These are phyloP conservation scores for Aromia moschata DNA, from an alignment of 2,888 invertebrate genomes.

Conservation along the genomic window DNA sequence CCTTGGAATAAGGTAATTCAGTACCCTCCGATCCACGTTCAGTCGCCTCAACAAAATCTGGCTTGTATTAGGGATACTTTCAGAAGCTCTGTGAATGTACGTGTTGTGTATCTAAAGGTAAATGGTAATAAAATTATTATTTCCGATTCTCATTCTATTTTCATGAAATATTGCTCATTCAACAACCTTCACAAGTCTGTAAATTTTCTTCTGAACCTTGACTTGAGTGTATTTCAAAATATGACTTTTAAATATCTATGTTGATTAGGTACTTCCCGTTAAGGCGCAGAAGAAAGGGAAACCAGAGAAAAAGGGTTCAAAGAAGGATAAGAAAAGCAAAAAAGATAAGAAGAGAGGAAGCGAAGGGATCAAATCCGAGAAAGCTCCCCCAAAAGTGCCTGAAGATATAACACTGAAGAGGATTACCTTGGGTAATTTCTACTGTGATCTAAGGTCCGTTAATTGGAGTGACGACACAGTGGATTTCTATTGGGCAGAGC, in stretches of 20 bases:
- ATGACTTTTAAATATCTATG: neutral
- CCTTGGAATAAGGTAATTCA: constrained; percentile 67
- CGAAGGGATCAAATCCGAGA: constrained; percentile 33
- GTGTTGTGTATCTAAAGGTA: constrained; percentile 67
- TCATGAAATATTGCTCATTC: too few species aligned
- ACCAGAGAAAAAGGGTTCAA: constrained; percentile 34
- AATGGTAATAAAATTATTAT: too few species aligned
- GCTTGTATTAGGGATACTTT: constrained; percentile 67
- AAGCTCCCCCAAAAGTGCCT: constrained; percentile 27
- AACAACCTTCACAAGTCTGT: too few species aligned
- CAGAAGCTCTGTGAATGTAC: constrained; percentile 64
- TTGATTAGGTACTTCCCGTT: neutral
- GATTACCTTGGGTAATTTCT: constrained; percentile 64
- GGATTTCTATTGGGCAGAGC: constrained; percentile 69
- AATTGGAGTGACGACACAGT: constrained; percentile 68
- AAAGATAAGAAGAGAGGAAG: constrained; percentile 28
- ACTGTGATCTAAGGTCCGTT: constrained; percentile 62
- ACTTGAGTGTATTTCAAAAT: neutral
- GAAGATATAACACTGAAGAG: constrained; percentile 53
- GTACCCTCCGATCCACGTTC: constrained; percentile 64
- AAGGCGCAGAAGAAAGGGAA: constrained; percentile 17
- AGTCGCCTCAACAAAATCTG: constrained; percentile 64
- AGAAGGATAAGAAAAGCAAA: constrained; percentile 32
- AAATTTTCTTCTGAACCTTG: too few species aligned
- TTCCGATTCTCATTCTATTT: too few species aligned